Percentiles rank a stretch among this genome's conserved stretches.
Evolutionary conservation across 2,113 vertebrate genomes (phyloP).

Genomic region (Platycercus adscitus): DNA sequence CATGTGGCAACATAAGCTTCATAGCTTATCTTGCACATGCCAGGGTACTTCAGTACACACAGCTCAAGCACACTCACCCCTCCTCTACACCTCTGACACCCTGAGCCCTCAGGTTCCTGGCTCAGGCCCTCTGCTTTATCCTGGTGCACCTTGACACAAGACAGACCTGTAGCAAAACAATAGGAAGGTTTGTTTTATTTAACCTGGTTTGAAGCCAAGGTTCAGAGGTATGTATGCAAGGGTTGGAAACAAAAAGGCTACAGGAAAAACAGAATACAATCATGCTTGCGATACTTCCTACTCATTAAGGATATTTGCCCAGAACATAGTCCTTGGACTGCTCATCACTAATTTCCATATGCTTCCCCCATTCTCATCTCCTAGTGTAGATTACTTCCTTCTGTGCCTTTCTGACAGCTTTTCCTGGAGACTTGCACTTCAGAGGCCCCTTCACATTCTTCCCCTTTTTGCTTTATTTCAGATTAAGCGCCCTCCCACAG

Average conservation of each 20-base stretch:
- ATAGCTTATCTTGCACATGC: neutral
- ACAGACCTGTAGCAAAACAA: neutral
- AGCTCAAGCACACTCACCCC: fast-evolving
- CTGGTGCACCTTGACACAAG: neutral
- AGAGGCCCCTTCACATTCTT: neutral
- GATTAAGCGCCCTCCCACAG: neutral
- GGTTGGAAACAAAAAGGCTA: neutral
- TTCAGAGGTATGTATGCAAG: neutral
- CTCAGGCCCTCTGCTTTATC: neutral
- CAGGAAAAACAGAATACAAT: neutral
- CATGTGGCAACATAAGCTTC: neutral
- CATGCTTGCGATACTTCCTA: neutral
- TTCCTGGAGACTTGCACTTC: neutral
- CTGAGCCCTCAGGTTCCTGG: neutral
- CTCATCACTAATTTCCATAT: neutral
- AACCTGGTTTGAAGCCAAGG: slow-evolving; percentile 5
- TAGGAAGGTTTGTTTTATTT: slow-evolving; percentile 9
- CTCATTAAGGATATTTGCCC: neutral
- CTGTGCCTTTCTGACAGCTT: neutral
- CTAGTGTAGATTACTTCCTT: neutral
- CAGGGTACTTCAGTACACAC: neutral
- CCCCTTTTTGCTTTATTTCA: neutral
- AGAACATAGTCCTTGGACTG: neutral
- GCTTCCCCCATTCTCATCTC: neutral
- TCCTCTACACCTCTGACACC: neutral